Base-by-base conservation (phyloP, 2,888 invertebrate genomes). In the Drosophila barbarae region DNA sequence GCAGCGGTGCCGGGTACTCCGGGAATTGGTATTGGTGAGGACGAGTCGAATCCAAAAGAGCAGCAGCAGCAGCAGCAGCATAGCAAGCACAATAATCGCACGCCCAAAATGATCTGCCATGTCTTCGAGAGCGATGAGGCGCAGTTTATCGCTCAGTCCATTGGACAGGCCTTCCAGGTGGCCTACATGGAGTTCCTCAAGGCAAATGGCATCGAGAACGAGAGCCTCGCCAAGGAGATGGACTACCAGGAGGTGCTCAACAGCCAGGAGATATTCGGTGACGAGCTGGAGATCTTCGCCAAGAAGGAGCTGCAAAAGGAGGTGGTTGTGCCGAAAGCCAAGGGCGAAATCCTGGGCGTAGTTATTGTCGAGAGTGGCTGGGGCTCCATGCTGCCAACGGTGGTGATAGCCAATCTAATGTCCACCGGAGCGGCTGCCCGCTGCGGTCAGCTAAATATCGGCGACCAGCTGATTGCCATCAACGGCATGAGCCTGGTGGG, bases 311-410 rank as follows among this genome's bases (percentile, higher is more conserved):
- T 96, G 90, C 98, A 98, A 87, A 97, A 97, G 90, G 97, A 97
- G 91, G 98, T 99, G 72, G 98, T 99, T 55, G 98, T 99, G 64
- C 99, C 99, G 46, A 99, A 99, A 90, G 93, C 96, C 39, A 98
- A 98, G 89, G 98, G 98, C 28, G 99, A 99, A 91, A 97, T 98
- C 72, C 91, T 99, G 39, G 99, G 99, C 15, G 97, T 99, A 72
- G 99, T 99, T 52, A 98, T 99, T 81, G 99, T 99, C 67, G 99
- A 99, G 90, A 98, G 98, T 0, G 99, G 99, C 36, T 99, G 99
- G 99, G 99, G 99, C 28, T 98, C 98, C 26, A 99, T 99, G 99
- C 91, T 99, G 79, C 99, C 99, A n/a, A 99, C 99, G 0, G 99
- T 99, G 50, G 99, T 99, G 50, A 97, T 99, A 84, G 99, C 99